Conservation (phyloP, 2,113 vertebrate species). For the Leptodactylus fuscus region DNA sequence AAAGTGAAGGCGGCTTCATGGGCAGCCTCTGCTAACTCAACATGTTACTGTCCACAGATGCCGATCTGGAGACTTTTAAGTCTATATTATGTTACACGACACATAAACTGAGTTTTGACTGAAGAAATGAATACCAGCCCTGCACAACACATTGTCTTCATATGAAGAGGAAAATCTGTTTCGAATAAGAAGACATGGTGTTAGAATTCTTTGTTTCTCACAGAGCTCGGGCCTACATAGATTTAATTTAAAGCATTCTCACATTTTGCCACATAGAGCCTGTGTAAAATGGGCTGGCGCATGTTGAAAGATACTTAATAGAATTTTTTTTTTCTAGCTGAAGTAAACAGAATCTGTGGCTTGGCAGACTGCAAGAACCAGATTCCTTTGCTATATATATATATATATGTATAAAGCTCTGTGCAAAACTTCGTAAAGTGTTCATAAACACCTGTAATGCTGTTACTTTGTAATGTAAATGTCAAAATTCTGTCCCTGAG, state of each 20-base stretch:
- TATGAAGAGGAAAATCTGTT: constrained; percentile 16
- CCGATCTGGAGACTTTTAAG: not conserved
- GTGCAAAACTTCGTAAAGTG: not conserved
- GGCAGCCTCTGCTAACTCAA: not conserved
- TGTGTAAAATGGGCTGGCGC: constrained; percentile 3
- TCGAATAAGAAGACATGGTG: constrained; percentile 56
- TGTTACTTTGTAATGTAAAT: not conserved
- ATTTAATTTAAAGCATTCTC: constrained; percentile 55
- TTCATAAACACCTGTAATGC: not conserved
- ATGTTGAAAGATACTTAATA: constrained; percentile 62
- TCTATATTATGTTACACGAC: constrained; percentile 10
- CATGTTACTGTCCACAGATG: constrained; percentile 19
- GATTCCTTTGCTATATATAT: constrained; percentile 8
- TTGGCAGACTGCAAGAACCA: constrained; percentile 43
- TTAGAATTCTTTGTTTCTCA: constrained; percentile 53
- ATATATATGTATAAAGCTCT: not conserved
- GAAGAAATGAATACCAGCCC: constrained; percentile 36
- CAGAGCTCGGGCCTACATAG: constrained; percentile 21
- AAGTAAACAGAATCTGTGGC: constrained; percentile 58
- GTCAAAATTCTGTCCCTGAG: not conserved
- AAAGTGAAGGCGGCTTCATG: constrained; percentile 16
- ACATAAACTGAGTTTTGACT: constrained; percentile 29
- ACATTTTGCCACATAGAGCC: not conserved
- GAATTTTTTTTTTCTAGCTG: constrained; percentile 58
- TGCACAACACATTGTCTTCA: constrained; percentile 20